phyloP scores from a whole-genome alignment of 2,888 invertebrate species.

The Epistrophella euchroma region DNA sequence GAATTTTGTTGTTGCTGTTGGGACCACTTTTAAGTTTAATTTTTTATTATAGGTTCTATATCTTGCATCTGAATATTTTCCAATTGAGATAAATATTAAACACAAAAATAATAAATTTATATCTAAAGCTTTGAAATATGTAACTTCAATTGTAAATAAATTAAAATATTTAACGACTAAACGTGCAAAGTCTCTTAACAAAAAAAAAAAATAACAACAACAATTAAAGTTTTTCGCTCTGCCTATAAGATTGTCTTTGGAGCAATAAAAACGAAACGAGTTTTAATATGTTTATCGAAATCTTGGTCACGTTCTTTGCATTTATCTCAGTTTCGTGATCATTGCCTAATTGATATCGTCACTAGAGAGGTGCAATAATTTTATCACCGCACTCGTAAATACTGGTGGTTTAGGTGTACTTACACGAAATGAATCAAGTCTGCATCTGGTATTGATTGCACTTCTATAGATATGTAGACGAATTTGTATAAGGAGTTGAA shows the following conservation, averaged over 20 bases:
- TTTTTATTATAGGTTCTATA: slow-evolving; percentile 1
- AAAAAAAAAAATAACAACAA: background rate
- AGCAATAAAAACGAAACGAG: slow-evolving; percentile 38
- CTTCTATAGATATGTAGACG: background rate
- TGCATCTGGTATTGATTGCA: background rate
- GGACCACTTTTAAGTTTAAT: slow-evolving; percentile 13
- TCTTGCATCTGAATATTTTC: background rate
- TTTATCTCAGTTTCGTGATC: slow-evolving; percentile 73
- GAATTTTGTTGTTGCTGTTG: slow-evolving; percentile 23
- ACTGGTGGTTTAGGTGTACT: background rate
- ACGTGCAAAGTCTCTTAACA: slow-evolving; percentile 55
- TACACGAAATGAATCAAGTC: background rate
- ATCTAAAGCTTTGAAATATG: background rate
- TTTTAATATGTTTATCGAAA: slow-evolving; percentile 54
- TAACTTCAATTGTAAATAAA: slow-evolving; percentile 23
- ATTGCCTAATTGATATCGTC: slow-evolving; percentile 69
- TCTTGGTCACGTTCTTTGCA: slow-evolving; percentile 69
- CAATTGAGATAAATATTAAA: slow-evolving; percentile 19
- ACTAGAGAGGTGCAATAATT: slow-evolving; percentile 45
- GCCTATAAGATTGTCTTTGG: background rate
- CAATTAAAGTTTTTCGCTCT: background rate
- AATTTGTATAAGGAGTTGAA: background rate
- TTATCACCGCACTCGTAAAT: slow-evolving; percentile 19
- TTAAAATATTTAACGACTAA: slow-evolving; percentile 59
- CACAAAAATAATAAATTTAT: slow-evolving; percentile 23